Evolutionary conservation across 2,888 invertebrate genomes (phyloP).

Genomic region (Conomelus anceps): DNA sequence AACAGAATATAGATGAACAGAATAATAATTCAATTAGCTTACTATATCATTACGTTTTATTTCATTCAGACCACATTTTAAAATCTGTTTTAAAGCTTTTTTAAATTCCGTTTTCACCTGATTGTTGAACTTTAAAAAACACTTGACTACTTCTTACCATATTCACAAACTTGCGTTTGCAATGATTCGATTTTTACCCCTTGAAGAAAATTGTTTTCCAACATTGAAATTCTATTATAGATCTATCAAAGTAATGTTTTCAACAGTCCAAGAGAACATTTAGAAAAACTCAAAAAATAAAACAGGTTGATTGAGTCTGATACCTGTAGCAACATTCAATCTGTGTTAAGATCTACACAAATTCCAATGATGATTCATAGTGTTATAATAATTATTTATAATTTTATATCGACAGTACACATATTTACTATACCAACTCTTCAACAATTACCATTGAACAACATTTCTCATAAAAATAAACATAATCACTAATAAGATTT

Average conservation of each 20-base stretch:
- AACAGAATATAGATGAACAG: no score
- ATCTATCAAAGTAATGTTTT: neutral
- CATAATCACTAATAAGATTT: neutral
- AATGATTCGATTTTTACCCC: neutral
- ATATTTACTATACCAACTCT: neutral
- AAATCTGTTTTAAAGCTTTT: slow-evolving; percentile 24
- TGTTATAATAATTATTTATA: neutral
- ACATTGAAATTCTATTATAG: neutral
- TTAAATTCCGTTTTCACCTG: slow-evolving; percentile 11
- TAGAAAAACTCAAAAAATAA: neutral
- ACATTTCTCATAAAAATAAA: neutral
- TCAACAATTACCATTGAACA: neutral
- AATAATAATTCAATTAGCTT: neutral
- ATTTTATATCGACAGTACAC: neutral
- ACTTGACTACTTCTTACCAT: neutral
- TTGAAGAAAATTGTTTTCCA: neutral
- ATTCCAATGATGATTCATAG: neutral
- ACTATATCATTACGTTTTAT: slow-evolving; percentile 24
- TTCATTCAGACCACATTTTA: slow-evolving; percentile 25
- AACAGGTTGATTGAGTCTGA: neutral
- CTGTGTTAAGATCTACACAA: neutral
- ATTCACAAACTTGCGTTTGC: neutral
- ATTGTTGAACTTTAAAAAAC: neutral
- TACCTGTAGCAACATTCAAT: neutral
- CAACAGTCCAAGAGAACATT: neutral